A percentile compares a stretch with the other conserved stretches of the same genome.
Evolutionary conservation across 2,113 vertebrate species (phyloP).

Genomic region (Platysteira castanea): DNA sequence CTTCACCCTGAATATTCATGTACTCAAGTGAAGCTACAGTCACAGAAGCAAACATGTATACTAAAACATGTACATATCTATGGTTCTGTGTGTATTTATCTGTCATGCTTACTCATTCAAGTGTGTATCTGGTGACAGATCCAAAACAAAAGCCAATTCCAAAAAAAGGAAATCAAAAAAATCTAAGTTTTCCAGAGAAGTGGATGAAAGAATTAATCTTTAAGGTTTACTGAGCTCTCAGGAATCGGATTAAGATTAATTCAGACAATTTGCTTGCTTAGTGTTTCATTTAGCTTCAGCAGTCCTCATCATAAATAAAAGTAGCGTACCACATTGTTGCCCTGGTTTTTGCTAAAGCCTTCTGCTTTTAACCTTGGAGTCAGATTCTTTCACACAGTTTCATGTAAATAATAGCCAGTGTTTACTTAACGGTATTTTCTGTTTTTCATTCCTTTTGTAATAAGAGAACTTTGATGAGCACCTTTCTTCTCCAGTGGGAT

Average conservation of each 20-base stretch:
- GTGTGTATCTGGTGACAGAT: not conserved
- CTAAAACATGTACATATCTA: not conserved
- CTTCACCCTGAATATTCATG: not conserved
- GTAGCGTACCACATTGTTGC: too few relatives aligned
- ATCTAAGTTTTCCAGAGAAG: not conserved
- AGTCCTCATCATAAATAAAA: not conserved
- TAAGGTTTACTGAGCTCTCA: not conserved
- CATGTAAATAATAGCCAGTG: too few relatives aligned
- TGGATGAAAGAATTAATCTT: not conserved
- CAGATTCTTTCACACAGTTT: too few relatives aligned
- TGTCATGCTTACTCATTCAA: not conserved
- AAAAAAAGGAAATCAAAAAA: not conserved
- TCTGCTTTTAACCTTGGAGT: too few relatives aligned
- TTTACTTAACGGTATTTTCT: too few relatives aligned
- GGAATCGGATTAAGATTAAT: not conserved
- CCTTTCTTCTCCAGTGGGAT: too few relatives aligned
- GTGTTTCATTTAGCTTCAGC: not conserved
- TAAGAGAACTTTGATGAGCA: too few relatives aligned
- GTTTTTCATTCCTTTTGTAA: too few relatives aligned
- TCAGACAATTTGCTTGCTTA: not conserved
- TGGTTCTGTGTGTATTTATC: not conserved
- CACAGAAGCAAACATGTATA: rapidly evolving
- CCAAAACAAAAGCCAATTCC: not conserved
- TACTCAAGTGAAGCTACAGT: not conserved
- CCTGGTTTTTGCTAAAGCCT: too few relatives aligned